Evolutionary conservation across 2,113 vertebrate genomes (phyloP), one percentile per base, ranked within the genome.

Genomic region (Macroglossus sobrinus): DNA sequence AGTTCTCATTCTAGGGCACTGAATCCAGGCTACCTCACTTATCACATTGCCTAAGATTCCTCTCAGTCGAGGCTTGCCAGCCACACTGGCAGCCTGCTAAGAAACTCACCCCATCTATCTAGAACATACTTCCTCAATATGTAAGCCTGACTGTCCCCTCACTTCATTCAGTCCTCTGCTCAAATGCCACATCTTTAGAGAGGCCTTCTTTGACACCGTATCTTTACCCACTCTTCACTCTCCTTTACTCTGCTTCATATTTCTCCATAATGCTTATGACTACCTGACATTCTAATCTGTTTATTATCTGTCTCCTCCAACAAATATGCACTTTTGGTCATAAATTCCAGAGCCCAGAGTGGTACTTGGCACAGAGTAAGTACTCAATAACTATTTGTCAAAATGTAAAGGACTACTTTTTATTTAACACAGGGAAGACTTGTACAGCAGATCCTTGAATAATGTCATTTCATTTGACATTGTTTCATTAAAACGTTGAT

Each of bases 371-470:
- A 78, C 30, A 53, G n/a, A 79, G 5, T 86, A 72, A 75, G 79
- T 69, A 33, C 12, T 84, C 50, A 79, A 30, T 74, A 93, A 80
- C 24, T 75, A 14, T 61, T 86, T 50, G n/a, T 90, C 82, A 88
- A 55, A 79, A 63, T 63, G 16, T 47, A 30, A 91, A 91, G 43
- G 16, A 69, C 92, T 89, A 40, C 30, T 84, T 97, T 94, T 75
- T 82, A 72, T 90, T 84, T 79, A 87, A 71, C 30, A 53, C 57
- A 80, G n/a, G n/a, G 22, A 78, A 95, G 84, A 91, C 12, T 2
- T 88, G 30, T 61, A 53, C 55, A 59, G 35, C 4, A 10, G 76
- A 38, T 59, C n/a, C 59, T 59, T 40, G 53, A 57, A 80, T 80
- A 40, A 26, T 14, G 16, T 59, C 26, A 55, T 59, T 28, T 80